These are phyloP conservation scores for Periphyllus acericola DNA, from an alignment of 2,888 invertebrate genomes.

Conservation along the genomic window DNA sequence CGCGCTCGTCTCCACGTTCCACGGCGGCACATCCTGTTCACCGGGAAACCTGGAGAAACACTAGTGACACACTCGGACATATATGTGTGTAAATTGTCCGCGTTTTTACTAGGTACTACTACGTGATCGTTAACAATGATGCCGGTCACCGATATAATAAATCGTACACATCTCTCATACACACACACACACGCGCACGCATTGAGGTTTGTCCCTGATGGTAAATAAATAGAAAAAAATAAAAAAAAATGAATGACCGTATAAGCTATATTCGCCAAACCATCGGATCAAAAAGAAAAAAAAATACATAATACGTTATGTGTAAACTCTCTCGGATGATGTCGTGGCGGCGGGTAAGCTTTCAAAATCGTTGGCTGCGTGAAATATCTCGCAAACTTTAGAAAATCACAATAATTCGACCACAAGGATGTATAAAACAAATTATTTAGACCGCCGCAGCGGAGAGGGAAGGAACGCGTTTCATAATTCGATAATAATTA, in stretches of 20 bases:
- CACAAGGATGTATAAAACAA: neutral
- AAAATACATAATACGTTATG: neutral
- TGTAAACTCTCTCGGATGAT: slow-evolving; percentile 14
- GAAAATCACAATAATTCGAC: neutral
- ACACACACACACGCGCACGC: neutral
- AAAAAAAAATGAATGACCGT: slow-evolving; percentile 24
- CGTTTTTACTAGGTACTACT: slow-evolving; percentile 25
- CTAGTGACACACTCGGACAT: slow-evolving; percentile 55
- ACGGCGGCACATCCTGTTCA: slow-evolving; percentile 57
- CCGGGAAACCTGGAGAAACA: slow-evolving; percentile 37
- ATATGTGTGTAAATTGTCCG: slow-evolving; percentile 39
- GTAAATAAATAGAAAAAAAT: neutral
- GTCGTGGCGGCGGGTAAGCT: neutral
- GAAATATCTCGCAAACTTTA: neutral
- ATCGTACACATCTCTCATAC: neutral
- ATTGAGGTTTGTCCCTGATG: neutral
- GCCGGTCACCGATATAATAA: slow-evolving; percentile 26
- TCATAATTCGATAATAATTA: slow-evolving; percentile 54
- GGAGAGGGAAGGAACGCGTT: slow-evolving; percentile 24
- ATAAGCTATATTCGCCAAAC: neutral
- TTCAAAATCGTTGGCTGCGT: neutral
- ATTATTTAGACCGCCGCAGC: slow-evolving; percentile 23
- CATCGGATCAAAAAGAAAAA: slow-evolving; percentile 13
- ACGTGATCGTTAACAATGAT: slow-evolving; percentile 48
- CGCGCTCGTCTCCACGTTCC: slow-evolving; percentile 47